phyloP scores from a whole-genome alignment of 2,888 invertebrate species.

The Caenorhabditis angaria region DNA sequence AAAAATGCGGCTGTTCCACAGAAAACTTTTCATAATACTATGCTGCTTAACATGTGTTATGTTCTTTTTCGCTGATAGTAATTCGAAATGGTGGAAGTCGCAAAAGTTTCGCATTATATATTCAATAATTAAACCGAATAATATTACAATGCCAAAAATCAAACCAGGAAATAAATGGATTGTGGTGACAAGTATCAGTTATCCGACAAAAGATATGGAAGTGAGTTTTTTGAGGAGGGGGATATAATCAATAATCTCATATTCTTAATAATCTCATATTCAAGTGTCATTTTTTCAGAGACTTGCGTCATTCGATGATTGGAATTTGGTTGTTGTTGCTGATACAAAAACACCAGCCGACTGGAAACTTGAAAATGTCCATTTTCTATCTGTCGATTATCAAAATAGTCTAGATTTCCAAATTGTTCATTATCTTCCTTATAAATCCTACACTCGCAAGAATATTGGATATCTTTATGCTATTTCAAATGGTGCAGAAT shows the following conservation, averaged over 20 bases:
- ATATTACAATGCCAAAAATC: neutral
- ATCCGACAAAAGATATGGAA: constrained; percentile 38
- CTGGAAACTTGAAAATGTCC: constrained; percentile 28
- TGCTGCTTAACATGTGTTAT: too few relatives aligned
- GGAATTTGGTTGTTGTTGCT: constrained; percentile 35
- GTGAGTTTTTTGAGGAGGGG: too few relatives aligned
- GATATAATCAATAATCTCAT: too few relatives aligned
- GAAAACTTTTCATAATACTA: too few relatives aligned
- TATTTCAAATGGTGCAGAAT: constrained; percentile 44
- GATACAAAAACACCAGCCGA: constrained; percentile 36
- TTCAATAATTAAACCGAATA: too few relatives aligned
- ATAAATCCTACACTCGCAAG: constrained; percentile 40
- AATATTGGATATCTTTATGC: constrained; percentile 49
- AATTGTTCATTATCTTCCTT: constrained; percentile 15
- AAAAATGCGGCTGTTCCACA: too few relatives aligned
- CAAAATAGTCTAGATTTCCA: constrained; percentile 10
- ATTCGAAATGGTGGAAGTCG: too few relatives aligned
- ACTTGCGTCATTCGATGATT: constrained; percentile 21
- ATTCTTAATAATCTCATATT: too few relatives aligned
- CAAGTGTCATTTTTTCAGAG: too few relatives aligned
- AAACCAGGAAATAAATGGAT: constrained; percentile 31
- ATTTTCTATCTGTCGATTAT: constrained; percentile 25
- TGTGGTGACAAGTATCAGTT: constrained; percentile 31
- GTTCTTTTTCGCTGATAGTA: too few relatives aligned
- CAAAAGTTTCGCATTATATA: too few relatives aligned